Percentiles rank a stretch among this genome's conserved stretches.
These are phyloP conservation scores for Hippoglossus stenolepis DNA, from an alignment of 2,113 vertebrate species.

Conservation along the genomic window DNA sequence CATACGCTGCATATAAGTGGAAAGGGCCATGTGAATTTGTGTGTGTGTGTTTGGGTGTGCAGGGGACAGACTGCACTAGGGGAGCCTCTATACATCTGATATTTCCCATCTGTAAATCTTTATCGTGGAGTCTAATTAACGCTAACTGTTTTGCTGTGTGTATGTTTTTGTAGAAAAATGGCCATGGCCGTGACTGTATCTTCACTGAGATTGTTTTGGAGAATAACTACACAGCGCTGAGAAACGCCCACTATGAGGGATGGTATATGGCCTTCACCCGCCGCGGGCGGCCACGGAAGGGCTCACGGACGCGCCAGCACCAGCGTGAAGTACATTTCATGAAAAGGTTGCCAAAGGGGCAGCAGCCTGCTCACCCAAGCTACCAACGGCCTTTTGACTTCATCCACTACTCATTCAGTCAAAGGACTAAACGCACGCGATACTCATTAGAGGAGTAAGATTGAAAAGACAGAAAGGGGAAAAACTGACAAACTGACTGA, in stretches of 20 bases:
- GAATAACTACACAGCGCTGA: constrained; percentile 98
- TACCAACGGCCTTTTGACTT: constrained; percentile 96
- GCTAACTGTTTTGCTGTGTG: constrained; percentile 14
- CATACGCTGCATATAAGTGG: constrained; percentile 74
- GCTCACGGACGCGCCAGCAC: constrained; percentile 97
- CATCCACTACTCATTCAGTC: constrained; percentile 95
- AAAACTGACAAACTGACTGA: constrained; percentile 43
- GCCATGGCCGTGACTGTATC: constrained; percentile 95
- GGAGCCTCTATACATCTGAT: constrained; percentile 43
- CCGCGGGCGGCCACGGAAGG: constrained; percentile 93
- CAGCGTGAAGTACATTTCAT: constrained; percentile 99
- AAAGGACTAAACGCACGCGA: constrained; percentile 96
- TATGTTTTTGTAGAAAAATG: constrained; percentile 86
- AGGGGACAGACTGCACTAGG: constrained; percentile 16
- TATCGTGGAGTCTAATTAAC: not conserved
- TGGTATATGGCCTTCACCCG: constrained; percentile 99
- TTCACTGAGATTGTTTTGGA: constrained; percentile 98
- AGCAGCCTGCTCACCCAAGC: constrained; percentile 81
- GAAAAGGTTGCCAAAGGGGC: constrained; percentile 96
- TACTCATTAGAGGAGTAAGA: constrained; percentile 74
- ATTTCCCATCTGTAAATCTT: constrained; percentile 53
- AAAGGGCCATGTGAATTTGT: constrained; percentile 24
- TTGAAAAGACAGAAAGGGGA: constrained; percentile 24
- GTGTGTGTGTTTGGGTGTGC: constrained; percentile 3
- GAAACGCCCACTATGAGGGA: constrained; percentile 93